These are phyloP conservation scores for Peromyscus leucopus DNA, from an alignment of 2,113 vertebrate genomes.

Conservation along the genomic window DNA sequence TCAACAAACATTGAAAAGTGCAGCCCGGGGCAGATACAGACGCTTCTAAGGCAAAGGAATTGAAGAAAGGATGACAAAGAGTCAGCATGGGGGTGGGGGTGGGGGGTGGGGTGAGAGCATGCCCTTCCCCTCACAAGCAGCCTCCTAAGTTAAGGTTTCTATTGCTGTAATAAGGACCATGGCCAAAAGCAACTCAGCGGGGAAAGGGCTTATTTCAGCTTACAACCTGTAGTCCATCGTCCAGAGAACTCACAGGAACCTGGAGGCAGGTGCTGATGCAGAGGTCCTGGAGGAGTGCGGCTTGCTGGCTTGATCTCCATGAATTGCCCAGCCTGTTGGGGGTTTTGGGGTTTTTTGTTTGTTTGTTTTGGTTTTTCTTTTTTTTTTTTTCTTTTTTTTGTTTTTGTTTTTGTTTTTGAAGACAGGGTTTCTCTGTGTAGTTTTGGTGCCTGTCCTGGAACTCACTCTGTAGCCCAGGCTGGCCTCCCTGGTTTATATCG, in stretches of 20 bases:
- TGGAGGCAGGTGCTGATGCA: not conserved
- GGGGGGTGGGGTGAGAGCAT: too few relatives aligned
- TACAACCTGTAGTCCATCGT: not conserved
- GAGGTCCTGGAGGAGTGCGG: not conserved
- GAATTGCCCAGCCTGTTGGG: not conserved
- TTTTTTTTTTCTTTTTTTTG: too few relatives aligned
- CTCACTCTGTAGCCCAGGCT: too few relatives aligned
- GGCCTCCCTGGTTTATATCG: not conserved
- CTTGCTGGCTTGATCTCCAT: not conserved
- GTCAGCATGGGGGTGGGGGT: too few relatives aligned
- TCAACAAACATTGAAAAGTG: not conserved
- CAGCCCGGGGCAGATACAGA: not conserved
- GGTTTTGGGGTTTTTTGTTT: too few relatives aligned
- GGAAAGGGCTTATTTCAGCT: not conserved
- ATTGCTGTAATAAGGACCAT: not conserved
- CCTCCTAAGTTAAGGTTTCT: not conserved
- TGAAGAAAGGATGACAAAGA: not conserved
- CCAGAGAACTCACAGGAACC: not conserved
- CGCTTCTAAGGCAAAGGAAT: not conserved
- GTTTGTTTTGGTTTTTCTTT: too few relatives aligned
- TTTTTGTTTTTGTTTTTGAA: too few relatives aligned
- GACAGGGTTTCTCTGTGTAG: too few relatives aligned
- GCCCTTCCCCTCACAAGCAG: not conserved
- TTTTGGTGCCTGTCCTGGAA: too few relatives aligned
- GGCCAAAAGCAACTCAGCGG: not conserved